Evolutionary conservation across 2,797 vertebrate genomes (phyloP), one percentile per base, ranked within the genome.

Genomic region (Galago senegalensis): DNA sequence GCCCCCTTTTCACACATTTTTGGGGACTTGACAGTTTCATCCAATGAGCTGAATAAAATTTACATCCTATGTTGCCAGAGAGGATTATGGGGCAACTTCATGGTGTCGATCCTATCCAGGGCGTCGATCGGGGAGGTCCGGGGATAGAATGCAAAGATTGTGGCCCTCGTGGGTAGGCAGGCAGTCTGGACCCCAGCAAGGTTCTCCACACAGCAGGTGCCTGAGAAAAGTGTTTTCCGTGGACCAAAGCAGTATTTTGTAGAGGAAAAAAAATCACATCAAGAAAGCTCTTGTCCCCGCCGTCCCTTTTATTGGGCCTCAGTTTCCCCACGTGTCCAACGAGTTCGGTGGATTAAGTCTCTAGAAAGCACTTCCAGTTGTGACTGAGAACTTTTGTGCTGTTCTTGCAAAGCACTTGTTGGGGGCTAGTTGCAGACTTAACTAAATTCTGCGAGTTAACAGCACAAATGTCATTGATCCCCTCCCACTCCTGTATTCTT

Each of bases 41-140:
- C 96, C 97, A 96, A 96, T 88, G 92, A 97, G 92, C 97, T 94
- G 93, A 95, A 88, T 92, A 96, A 94, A 96, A 93, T 97, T 84
- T 93, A 89, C 93, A 93, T 89, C 87, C 73, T 79, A 61, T 75
- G 91, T 96, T 94, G 93, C 93, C 95, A 79, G 90, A 96, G 93
- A 97, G 96, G 95, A 95, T 97, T 97, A 93, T 96, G 91, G 91
- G 96, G 93, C 90, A 97, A 94, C 96, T 97, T 88, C 37, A 40
- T 49, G 90, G 72, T 96, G 93, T 92, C 69, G 75, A 90, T 95
- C 95, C 79, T 92, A 92, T 92, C 90, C 89, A 81, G 90, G 92
- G 75, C 76, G 43, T 92, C 49, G 67, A 92, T 81, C 60, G 79
- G 89, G 87, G 75, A 96, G 91, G 86, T 89, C 89, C 58, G 56